Base-by-base conservation (phyloP, 2,888 invertebrate species). In the Galeruca laticollis region DNA sequence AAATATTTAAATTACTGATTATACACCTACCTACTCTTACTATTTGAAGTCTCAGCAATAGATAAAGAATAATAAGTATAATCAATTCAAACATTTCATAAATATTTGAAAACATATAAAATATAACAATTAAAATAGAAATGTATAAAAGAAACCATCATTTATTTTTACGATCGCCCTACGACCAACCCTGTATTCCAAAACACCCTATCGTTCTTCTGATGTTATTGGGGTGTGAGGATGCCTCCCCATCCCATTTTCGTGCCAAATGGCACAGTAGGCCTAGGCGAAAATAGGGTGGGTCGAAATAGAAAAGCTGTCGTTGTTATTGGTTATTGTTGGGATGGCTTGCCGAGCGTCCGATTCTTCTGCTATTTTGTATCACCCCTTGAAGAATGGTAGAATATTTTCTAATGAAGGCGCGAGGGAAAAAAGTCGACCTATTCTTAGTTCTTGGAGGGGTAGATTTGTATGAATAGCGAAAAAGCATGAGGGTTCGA, bases 231-330 rank as follows among this genome's bases (percentile, higher is more conserved):
- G 69, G 66, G 72, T 69, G 60, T 62, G 67, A 63, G 64, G 54
- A 43, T 40, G 43, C 60, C 57, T 37, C 54, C 66, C 64, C 72
- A 67, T 71, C 70, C 72, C 69, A 52, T 52, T 47, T 47, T 47
- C 26, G 26, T 40, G 61, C 52, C 54, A 57, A 71, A 54, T 68
- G 51, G 71, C 67, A 68, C 71, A 69, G 72, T 69, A 73, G 73
- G 73, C 70, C 75, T 75, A 75, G 74, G 70, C 71, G 72, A 75
- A 73, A 74, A 71, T 74, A 63, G 74, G 71, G 72, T 73, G 74
- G 75, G 52, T 52, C 68, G 54, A 15, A 62, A 65, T 47, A 68
- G 66, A 33, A 57, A 61, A 66, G 57, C 62, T 60, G 68, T 68
- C 68, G 68, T 68, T 71, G 67, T 70, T 74, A 74, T 74, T 74